Conservation (phyloP, 2,888 invertebrate species). For the Rhorus exstirpatorius region DNA sequence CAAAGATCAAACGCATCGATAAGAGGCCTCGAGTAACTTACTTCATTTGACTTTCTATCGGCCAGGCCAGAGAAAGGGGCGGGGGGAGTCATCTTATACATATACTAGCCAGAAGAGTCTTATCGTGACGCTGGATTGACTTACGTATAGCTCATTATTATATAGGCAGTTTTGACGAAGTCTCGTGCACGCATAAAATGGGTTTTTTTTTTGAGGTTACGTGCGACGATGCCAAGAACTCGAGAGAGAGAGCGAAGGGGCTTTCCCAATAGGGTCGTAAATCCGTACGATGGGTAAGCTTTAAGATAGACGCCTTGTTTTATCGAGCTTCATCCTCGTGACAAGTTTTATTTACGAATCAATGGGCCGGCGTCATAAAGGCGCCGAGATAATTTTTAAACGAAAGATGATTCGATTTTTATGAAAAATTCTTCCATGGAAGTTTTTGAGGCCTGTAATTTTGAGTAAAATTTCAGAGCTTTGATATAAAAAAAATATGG, state of each 20-base stretch:
- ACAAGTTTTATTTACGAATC: slow-evolving; percentile 8
- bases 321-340: slow-evolving; percentile 36
- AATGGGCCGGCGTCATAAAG: neutral
- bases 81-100: slow-evolving; percentile 14
- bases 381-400: neutral
- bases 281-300: slow-evolving; percentile 59
- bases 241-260: slow-evolving; percentile 34
- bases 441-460: too few relatives aligned
- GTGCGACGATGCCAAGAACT: slow-evolving; percentile 25
- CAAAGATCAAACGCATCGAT: slow-evolving; percentile 71
- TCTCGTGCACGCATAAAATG: slow-evolving; percentile 4
- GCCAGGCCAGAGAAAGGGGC: neutral
- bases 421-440: too few relatives aligned
- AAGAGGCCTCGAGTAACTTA: slow-evolving; percentile 74
- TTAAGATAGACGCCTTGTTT: slow-evolving; percentile 36
- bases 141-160: slow-evolving; percentile 30
- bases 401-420: too few relatives aligned
- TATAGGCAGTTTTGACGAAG: slow-evolving; percentile 42
- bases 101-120: slow-evolving; percentile 49
- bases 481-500: too few relatives aligned
- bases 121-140: slow-evolving; percentile 29
- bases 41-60: slow-evolving; percentile 65
- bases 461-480: too few relatives aligned
- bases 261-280: slow-evolving; percentile 63
- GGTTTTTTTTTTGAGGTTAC: slow-evolving; percentile 22